Evolutionary conservation across 2,797 vertebrate species (phyloP).

Genomic region (Poeciliopsis presidionis): DNA sequence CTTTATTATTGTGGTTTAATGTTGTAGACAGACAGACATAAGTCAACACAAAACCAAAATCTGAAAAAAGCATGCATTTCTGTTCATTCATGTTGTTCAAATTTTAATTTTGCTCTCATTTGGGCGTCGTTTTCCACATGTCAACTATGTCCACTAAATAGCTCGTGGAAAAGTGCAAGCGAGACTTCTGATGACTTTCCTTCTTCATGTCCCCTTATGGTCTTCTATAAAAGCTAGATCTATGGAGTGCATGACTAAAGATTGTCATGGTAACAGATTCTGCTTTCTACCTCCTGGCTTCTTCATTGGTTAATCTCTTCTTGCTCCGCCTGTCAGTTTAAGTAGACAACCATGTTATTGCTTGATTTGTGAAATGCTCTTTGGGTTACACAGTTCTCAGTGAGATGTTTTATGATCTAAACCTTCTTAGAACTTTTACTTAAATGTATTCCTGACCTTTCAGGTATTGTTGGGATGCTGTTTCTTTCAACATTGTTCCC

Average conservation of each 20-base stretch:
- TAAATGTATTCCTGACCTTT: neutral
- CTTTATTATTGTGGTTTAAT: neutral
- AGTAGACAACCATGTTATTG: neutral
- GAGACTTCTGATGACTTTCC: neutral
- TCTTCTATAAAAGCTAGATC: neutral
- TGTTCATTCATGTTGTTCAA: neutral
- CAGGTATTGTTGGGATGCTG: neutral
- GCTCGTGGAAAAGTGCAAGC: neutral
- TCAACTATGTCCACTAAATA: neutral
- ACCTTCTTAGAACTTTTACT: neutral
- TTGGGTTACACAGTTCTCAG: neutral
- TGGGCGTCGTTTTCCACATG: too few species aligned
- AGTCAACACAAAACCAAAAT: neutral
- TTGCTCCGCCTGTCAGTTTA: neutral
- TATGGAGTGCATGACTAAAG: neutral
- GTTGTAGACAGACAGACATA: neutral
- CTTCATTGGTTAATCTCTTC: neutral
- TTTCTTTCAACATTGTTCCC: neutral
- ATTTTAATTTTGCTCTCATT: neutral
- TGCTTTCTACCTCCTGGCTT: neutral
- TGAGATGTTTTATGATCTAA: neutral
- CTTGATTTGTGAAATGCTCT: neutral
- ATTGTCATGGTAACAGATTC: neutral
- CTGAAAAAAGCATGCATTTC: neutral
- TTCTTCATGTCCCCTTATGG: neutral